Base-by-base conservation (phyloP, 2,888 invertebrate genomes). In the Netelia melanura region DNA sequence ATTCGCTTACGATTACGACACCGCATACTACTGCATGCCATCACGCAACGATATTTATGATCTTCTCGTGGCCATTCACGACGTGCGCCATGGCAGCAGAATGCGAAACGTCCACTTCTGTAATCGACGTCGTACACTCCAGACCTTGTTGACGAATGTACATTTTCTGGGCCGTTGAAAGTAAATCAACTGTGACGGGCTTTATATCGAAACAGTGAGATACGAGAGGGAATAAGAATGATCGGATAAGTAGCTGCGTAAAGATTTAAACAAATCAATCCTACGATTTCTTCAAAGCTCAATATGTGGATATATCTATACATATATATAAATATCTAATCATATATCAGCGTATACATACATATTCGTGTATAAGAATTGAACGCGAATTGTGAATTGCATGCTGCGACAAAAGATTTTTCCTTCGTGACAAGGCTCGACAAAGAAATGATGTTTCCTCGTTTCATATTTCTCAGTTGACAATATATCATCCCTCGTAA, bases 11-110 rank as follows among this genome's bases (percentile, higher is more conserved):
- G 95, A 96, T 87, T 95, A 95, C 25, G 96, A 96, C 88, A 80
- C 88, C 14, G 94, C 94, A 71, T 96, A 95, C 87, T 93, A 95
- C 86, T 96, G 96, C 89, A 95, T 95, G 77, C 96, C 96, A n/a
- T 95, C 95, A 81, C 95, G 95, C 89, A 95, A 95, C 88, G 96
- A 96, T 90, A 95, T 96, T 58, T 95, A 95, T 89, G 95, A 95
- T 87, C 92, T 96, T 2, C 89, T 96, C 81, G 94, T 95, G 11
- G 96, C 96, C 61, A 92, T 96, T 6, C 96, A 96, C 90, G 95
- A 96, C 87, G 95, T 95, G 78, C 95, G 95, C 43, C 95, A 95
- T 85, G 96, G 96, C 1, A 95, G 95, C 90, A 91, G 91, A 74
- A 93, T 93, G 10, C 92, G 93, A 68, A 94, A 95, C n/a, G 95